A percentile compares a stretch with the other conserved stretches of the same genome.
These are phyloP conservation scores for Macrotrachela quadricornifera DNA, from an alignment of 1,140 invertebrate genomes.

Conservation along the genomic window DNA sequence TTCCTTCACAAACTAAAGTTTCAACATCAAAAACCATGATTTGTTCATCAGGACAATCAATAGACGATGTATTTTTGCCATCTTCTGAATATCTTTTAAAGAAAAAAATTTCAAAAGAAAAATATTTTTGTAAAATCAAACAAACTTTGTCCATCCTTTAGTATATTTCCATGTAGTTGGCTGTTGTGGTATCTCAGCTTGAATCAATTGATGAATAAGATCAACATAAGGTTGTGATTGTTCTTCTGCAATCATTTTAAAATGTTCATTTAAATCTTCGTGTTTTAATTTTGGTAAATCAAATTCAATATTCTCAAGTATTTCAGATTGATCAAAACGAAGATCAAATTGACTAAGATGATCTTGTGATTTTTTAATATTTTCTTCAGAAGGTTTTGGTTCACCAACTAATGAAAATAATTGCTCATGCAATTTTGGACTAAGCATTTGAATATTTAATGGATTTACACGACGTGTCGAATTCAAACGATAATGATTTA, in stretches of 20 bases:
- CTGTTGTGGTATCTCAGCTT: conserved; percentile 12
- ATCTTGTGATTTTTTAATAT: conserved; percentile 11
- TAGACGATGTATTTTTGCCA: conserved; percentile 12
- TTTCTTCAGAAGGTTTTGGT: conserved; percentile 17
- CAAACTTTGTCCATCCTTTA: not conserved
- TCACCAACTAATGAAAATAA: conserved; percentile 38
- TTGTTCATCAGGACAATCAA: conserved; percentile 41
- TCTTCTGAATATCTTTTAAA: conserved; percentile 42
- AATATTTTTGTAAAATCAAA: not conserved
- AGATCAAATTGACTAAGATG: conserved; percentile 35
- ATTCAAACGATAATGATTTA: too few species aligned
- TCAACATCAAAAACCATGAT: conserved; percentile 85
- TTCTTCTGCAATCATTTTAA: conserved; percentile 51
- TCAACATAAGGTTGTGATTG: conserved; percentile 47
- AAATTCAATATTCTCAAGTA: conserved; percentile 35
- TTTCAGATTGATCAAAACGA: conserved; percentile 29
- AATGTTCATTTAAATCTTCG: conserved; percentile 61
- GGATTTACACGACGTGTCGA: conserved; percentile 11
- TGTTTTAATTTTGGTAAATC: conserved; percentile 52
- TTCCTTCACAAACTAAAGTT: conserved; percentile 59
- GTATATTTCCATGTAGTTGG: conserved; percentile 17
- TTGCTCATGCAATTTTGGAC: conserved; percentile 48
- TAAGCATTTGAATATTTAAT: conserved; percentile 61
- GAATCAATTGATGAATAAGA: conserved; percentile 13
- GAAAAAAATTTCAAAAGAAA: not conserved